phyloP scores from a whole-genome alignment of 2,113 vertebrate species.

The Chamaetylas fuelleborni region DNA sequence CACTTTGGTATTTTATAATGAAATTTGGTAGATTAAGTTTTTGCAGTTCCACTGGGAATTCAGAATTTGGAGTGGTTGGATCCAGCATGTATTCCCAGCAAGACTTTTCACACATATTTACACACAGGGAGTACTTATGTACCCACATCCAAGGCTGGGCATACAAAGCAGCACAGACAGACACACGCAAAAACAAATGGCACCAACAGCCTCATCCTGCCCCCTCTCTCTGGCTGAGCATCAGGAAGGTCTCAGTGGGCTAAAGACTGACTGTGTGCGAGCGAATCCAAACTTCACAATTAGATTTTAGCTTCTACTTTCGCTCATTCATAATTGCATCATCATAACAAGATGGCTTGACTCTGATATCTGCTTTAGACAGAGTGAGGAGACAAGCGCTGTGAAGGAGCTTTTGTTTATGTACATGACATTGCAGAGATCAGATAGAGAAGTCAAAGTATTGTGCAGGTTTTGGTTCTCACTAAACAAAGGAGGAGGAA shows the following conservation, averaged over 20 bases:
- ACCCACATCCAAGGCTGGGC: background rate
- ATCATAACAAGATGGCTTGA: background rate
- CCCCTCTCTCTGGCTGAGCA: background rate
- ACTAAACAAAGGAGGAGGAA: background rate
- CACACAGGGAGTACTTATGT: background rate
- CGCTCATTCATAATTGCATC: background rate
- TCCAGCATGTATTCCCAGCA: background rate
- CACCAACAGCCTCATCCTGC: background rate
- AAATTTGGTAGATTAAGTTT: background rate
- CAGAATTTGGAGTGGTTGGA: background rate
- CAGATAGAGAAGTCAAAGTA: background rate
- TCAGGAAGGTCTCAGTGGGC: background rate
- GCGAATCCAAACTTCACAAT: background rate
- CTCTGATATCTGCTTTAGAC: background rate
- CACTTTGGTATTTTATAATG: background rate
- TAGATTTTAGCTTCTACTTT: background rate
- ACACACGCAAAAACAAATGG: background rate
- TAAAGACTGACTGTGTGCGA: background rate
- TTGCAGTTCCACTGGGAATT: background rate
- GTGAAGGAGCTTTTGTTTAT: background rate
- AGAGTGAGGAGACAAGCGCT: background rate
- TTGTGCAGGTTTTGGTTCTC: background rate
- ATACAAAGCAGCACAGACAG: background rate
- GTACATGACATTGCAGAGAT: background rate
- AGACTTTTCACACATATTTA: accelerated